phyloP scores from a whole-genome alignment of 2,113 vertebrate genomes.

The Phyllostomus hastatus region DNA sequence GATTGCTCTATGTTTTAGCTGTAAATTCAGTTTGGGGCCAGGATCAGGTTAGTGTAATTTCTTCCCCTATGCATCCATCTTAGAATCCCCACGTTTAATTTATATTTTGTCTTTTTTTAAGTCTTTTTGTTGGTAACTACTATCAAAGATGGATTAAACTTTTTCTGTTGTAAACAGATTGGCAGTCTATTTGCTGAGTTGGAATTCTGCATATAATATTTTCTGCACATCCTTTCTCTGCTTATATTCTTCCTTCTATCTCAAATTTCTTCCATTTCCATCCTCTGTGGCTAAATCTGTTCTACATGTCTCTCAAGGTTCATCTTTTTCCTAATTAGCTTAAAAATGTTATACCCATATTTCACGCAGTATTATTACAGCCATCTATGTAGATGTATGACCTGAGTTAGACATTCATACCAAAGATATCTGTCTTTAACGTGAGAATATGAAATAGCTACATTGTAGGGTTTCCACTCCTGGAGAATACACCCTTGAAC shows the following conservation, averaged over 20 bases:
- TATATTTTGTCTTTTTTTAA: background rate
- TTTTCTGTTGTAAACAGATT: background rate
- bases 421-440: background rate
- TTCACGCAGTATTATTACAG: background rate
- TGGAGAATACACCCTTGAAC: background rate
- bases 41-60: too few species aligned
- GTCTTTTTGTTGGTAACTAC: background rate
- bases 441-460: background rate
- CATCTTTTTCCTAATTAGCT: background rate
- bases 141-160: background rate
- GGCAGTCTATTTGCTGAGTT: background rate
- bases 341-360: background rate
- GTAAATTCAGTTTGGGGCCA: too few species aligned
- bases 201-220: background rate
- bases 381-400: background rate
- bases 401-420: background rate
- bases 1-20: too few species aligned
- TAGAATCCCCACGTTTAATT: background rate
- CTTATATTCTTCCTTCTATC: background rate
- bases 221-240: background rate
- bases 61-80: too few species aligned
- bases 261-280: background rate
- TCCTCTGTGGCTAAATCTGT: background rate
- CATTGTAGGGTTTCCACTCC: too few species aligned
- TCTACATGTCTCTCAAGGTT: background rate